Evolutionary conservation across 2,888 invertebrate species (phyloP).

Genomic region (Adineta ricciae): DNA sequence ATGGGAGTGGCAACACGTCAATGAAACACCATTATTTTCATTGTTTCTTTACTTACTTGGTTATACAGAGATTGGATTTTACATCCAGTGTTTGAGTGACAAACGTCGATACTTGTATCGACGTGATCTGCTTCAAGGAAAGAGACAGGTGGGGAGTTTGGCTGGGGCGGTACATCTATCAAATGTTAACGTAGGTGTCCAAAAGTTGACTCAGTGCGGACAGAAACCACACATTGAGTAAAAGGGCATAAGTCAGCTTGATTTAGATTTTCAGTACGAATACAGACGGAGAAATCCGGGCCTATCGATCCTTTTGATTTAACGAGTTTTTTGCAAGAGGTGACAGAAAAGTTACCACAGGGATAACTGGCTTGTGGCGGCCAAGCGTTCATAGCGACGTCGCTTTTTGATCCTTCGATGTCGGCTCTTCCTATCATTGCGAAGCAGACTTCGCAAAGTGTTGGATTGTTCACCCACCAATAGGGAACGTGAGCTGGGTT

Average conservation of each 20-base stretch:
- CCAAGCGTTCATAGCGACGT: slow-evolving; percentile 61
- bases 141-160: slow-evolving; percentile 60
- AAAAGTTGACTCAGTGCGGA: slow-evolving; percentile 60
- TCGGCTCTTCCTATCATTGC: slow-evolving; percentile 67
- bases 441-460: slow-evolving; percentile 64
- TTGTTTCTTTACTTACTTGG: slow-evolving; percentile 56
- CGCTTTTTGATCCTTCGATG: slow-evolving; percentile 64
- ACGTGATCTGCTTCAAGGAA: slow-evolving; percentile 56
- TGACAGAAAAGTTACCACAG: slow-evolving; percentile 65
- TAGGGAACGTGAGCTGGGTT: slow-evolving; percentile 55
- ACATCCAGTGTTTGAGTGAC: slow-evolving; percentile 47
- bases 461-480: slow-evolving; percentile 64
- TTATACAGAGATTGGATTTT: slow-evolving; percentile 47
- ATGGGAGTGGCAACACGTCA: slow-evolving; percentile 51
- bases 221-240: slow-evolving; percentile 64
- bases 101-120: slow-evolving; percentile 37
- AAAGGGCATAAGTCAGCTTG: slow-evolving; percentile 63
- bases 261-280: slow-evolving; percentile 61
- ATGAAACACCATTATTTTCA: slow-evolving; percentile 55
- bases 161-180: slow-evolving; percentile 62
- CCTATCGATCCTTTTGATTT: slow-evolving; percentile 60
- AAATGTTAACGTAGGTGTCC: slow-evolving; percentile 58
- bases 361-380: slow-evolving; percentile 61
- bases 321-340: slow-evolving; percentile 56
- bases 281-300: slow-evolving; percentile 61